phyloP scores from a whole-genome alignment of 53 echinoderm and acorn worm genomes.

The Actinopyga echinites region DNA sequence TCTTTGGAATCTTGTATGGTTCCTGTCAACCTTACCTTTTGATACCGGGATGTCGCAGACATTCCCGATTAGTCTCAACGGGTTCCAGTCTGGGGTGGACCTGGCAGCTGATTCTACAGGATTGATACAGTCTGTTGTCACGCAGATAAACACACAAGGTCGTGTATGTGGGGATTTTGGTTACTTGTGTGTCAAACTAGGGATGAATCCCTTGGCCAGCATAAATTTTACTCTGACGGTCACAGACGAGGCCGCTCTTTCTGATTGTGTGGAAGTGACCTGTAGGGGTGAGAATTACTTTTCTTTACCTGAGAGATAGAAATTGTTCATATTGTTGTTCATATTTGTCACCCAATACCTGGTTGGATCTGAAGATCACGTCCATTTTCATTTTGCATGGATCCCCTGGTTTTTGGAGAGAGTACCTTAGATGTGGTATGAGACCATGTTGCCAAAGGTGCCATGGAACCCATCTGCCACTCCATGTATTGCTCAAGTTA shows the following conservation, averaged over 20 bases:
- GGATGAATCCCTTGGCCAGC: slow-evolving; percentile 47
- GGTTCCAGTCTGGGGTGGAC: slow-evolving; percentile 7
- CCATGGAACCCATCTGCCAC: too few species aligned
- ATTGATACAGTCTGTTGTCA: not conserved
- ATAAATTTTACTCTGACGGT: slow-evolving; percentile 62
- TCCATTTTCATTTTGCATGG: too few species aligned
- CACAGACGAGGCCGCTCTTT: not conserved
- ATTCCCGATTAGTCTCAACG: slow-evolving; percentile 3
- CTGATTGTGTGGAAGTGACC: slow-evolving; percentile 47
- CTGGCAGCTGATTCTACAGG: slow-evolving; percentile 31
- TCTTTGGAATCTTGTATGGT: slow-evolving; percentile 79
- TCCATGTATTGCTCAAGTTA: too few species aligned
- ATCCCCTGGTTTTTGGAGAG: too few species aligned
- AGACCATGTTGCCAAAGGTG: too few species aligned
- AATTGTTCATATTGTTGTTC: too few species aligned
- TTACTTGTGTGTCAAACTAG: slow-evolving; percentile 68
- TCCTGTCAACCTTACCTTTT: slow-evolving; percentile 67
- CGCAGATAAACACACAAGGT: slow-evolving; percentile 1
- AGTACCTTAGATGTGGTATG: too few species aligned
- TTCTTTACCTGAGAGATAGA: not conserved
- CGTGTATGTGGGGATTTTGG: slow-evolving; percentile 44
- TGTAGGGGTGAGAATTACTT: slow-evolving; percentile 57
- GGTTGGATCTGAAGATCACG: too few species aligned
- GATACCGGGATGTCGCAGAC: slow-evolving; percentile 55
- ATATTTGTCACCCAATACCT: too few species aligned